These are phyloP conservation scores for Meandrusa payeni DNA, from an alignment of 2,888 invertebrate species.

Conservation along the genomic window DNA sequence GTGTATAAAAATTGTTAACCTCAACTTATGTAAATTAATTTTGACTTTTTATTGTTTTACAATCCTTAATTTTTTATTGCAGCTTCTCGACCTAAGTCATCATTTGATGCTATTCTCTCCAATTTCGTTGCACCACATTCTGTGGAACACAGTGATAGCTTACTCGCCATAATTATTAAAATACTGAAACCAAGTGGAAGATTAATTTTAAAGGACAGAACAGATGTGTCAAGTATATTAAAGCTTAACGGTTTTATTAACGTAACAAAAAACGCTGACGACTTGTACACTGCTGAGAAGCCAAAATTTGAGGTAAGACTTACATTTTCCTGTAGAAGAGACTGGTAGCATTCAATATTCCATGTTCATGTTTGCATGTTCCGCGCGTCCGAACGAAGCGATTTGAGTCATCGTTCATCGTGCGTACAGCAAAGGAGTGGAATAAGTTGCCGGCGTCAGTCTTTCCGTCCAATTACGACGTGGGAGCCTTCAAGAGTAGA, in stretches of 20 bases:
- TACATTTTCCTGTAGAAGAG: too few relatives aligned
- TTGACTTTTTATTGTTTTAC: too few relatives aligned
- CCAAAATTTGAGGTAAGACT: constrained; percentile 86
- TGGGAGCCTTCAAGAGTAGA: too few relatives aligned
- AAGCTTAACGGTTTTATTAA: constrained; percentile 84
- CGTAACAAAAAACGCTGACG: constrained; percentile 45
- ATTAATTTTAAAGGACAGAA: constrained; percentile 73
- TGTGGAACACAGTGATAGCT: constrained; percentile 58
- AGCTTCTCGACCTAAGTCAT: constrained; percentile 81
- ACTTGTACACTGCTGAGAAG: constrained; percentile 77
- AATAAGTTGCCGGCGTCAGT: too few relatives aligned
- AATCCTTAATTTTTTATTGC: constrained; percentile 26
- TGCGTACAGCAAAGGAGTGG: too few relatives aligned
- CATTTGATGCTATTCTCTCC: constrained; percentile 82
- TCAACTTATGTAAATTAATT: too few relatives aligned
- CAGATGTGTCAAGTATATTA: constrained; percentile 69
- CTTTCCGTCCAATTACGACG: too few relatives aligned
- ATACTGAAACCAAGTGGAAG: constrained; percentile 83
- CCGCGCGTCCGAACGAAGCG: too few relatives aligned
- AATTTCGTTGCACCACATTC: constrained; percentile 66
- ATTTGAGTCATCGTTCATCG: too few relatives aligned
- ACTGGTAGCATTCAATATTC: too few relatives aligned
- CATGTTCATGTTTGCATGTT: too few relatives aligned
- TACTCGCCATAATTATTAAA: constrained; percentile 80
- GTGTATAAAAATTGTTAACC: too few relatives aligned